phyloP scores from a whole-genome alignment of 37 sponge, comb jelly and placozoan species.

The Mnemiopsis leidyi region DNA sequence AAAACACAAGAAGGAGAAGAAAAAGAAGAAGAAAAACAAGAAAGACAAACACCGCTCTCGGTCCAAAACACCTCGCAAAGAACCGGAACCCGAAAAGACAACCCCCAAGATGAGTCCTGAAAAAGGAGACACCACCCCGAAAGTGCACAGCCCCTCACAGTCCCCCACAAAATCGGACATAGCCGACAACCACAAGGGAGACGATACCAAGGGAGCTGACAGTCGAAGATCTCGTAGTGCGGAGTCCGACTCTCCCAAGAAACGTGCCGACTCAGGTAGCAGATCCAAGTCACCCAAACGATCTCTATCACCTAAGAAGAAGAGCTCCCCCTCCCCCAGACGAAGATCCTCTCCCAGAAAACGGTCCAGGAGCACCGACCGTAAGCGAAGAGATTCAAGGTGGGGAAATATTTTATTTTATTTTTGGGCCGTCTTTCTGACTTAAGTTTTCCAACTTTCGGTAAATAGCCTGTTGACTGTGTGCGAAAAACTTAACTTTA shows the following conservation, averaged over 20 bases:
- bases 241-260: conserved; percentile 9
- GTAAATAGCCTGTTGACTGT: no score
- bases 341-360: conserved; percentile 43
- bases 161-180: conserved; percentile 44
- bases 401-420: neutral
- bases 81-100: neutral
- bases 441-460: no score
- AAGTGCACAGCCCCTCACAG: conserved; percentile 17
- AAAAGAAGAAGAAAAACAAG: conserved; percentile 58
- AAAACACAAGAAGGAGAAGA: conserved; percentile 53
- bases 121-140: conserved; percentile 2
- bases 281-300: conserved; percentile 37
- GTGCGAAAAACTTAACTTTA: no score
- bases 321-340: neutral
- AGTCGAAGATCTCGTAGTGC: neutral
- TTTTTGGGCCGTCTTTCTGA: no score
- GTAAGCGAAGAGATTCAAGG: conserved; percentile 36
- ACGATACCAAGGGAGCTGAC: neutral
- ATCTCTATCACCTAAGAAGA: neutral
- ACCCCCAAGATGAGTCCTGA: conserved; percentile 46
- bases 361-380: neutral
- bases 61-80: conserved; percentile 18
- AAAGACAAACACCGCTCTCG: neutral
- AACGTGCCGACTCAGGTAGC: conserved; percentile 1
- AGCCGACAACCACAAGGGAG: neutral